Percentiles rank a stretch among this genome's conserved stretches.
These are phyloP conservation scores for Loxodonta africana DNA, from an alignment of 2,113 vertebrate genomes.

Conservation along the genomic window DNA sequence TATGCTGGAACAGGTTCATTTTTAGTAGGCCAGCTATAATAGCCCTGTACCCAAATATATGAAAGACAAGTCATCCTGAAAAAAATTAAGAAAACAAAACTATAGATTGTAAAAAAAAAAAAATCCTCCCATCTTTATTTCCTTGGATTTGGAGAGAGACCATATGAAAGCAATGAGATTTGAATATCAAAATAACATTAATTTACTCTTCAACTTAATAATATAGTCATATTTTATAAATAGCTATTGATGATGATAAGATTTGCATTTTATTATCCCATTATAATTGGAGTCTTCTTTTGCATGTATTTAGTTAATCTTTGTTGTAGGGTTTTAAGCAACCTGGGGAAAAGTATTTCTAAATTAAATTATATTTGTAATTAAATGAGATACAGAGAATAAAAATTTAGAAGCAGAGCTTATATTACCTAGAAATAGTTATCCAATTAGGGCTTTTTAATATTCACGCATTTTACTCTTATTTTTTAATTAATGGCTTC, in stretches of 20 bases:
- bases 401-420: slow-evolving; percentile 41
- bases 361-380: slow-evolving; percentile 70
- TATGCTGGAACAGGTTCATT: slow-evolving; percentile 49
- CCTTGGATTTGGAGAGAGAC: slow-evolving; percentile 46
- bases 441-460: slow-evolving; percentile 48
- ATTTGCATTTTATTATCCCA: slow-evolving; percentile 64
- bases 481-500: slow-evolving; percentile 65
- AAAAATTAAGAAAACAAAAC: slow-evolving; percentile 48
- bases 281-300: slow-evolving; percentile 40
- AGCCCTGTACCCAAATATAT: slow-evolving; percentile 48
- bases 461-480: slow-evolving; percentile 56
- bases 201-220: slow-evolving; percentile 20
- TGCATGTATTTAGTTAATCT: slow-evolving; percentile 57
- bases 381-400: slow-evolving; percentile 57
- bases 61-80: slow-evolving; percentile 53
- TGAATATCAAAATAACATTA: slow-evolving; percentile 48
- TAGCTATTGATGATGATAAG: not conserved
- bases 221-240: slow-evolving; percentile 51
- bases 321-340: slow-evolving; percentile 63
- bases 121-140: slow-evolving; percentile 50
- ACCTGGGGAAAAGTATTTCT: slow-evolving; percentile 28
- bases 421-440: slow-evolving; percentile 72
- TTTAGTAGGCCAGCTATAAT: not conserved
- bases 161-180: slow-evolving; percentile 56
- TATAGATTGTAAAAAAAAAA: slow-evolving; percentile 45